Evolutionary conservation across 2,113 vertebrate genomes (phyloP).

Genomic region (Azemiops feae): DNA sequence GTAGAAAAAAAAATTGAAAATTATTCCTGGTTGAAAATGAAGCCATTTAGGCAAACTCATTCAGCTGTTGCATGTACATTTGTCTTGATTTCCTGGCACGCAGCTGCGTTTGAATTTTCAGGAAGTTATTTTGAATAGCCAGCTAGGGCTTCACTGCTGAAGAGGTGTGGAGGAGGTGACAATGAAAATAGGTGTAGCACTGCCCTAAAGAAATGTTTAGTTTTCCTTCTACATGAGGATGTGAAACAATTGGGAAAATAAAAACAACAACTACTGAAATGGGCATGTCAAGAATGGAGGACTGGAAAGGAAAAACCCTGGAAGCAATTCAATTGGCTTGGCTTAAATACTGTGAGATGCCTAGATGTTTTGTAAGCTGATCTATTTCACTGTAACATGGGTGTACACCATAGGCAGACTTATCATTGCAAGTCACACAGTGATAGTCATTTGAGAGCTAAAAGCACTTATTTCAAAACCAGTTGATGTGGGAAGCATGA

Average conservation of each 20-base stretch:
- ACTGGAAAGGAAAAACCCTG: background rate
- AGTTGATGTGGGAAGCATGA: background rate
- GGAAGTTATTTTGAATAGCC: background rate
- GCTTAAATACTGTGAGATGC: background rate
- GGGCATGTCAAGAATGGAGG: fast-evolving
- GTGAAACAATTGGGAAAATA: background rate
- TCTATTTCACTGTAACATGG: background rate
- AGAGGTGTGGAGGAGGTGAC: background rate
- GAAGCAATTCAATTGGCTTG: conserved; percentile 5
- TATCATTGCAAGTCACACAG: conserved; percentile 10
- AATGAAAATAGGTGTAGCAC: background rate
- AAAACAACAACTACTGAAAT: background rate
- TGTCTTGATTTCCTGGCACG: background rate
- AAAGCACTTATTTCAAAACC: background rate
- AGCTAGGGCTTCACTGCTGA: fast-evolving
- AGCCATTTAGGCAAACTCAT: conserved; percentile 29
- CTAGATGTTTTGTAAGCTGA: background rate
- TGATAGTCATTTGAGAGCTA: background rate
- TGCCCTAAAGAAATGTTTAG: background rate
- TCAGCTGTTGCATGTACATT: conserved; percentile 11
- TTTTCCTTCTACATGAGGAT: background rate
- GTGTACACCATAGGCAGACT: background rate
- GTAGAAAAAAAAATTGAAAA: conserved; percentile 18
- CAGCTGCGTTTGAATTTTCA: background rate
- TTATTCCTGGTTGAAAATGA: background rate